Conservation (phyloP, 1,140 invertebrate genomes). For the Belonocnema kinseyi region DNA sequence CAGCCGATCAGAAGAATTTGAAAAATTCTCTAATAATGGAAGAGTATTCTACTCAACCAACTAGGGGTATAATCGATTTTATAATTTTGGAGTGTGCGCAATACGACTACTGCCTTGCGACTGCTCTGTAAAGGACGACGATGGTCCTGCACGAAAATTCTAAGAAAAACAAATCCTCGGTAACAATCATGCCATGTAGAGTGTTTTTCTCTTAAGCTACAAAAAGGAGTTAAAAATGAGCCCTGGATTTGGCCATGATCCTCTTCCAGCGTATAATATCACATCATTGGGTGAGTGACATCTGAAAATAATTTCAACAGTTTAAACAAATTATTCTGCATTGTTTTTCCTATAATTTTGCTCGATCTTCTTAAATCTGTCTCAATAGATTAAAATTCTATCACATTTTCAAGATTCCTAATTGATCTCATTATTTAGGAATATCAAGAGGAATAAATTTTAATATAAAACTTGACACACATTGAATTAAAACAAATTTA, state of each 20-base stretch:
- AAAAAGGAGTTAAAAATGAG: constrained; percentile 57
- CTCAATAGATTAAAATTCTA: not conserved
- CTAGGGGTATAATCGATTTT: constrained; percentile 43
- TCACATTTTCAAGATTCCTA: not conserved
- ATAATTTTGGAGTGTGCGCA: constrained; percentile 39
- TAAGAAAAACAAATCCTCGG: constrained; percentile 44
- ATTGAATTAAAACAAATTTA: too few relatives aligned
- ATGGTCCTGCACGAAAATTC: constrained; percentile 42
- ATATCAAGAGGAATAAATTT: too few relatives aligned
- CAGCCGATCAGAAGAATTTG: not conserved
- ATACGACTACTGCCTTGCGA: constrained; percentile 35
- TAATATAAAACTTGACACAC: too few relatives aligned
- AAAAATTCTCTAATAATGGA: not conserved
- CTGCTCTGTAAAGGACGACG: constrained; percentile 36
- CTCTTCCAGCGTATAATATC: constrained; percentile 67
- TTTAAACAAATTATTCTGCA: constrained; percentile 17
- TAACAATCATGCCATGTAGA: constrained; percentile 33
- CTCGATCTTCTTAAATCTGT: too few relatives aligned
- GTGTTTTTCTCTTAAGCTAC: constrained; percentile 4
- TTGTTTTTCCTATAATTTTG: not conserved
- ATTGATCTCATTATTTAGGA: not conserved
- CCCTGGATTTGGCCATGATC: constrained; percentile 70
- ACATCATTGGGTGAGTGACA: constrained; percentile 62
- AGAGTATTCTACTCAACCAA: constrained; percentile 12
- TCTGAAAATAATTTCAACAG: not conserved